Evolutionary conservation across 2,113 vertebrate genomes (phyloP), one percentile per base, ranked within the genome.

Genomic region (Hippocampus zosterae): DNA sequence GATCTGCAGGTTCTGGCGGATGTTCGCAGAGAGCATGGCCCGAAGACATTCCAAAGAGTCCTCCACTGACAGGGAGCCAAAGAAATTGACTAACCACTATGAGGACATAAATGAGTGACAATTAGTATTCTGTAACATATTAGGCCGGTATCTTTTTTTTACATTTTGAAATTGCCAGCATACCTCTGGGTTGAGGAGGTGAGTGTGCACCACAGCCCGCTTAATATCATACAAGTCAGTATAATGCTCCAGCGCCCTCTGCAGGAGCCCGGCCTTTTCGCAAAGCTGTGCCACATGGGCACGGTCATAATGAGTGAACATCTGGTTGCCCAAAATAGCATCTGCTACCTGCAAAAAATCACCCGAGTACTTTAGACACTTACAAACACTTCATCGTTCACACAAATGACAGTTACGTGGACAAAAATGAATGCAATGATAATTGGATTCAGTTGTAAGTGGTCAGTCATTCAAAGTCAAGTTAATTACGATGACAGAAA

Each of bases 11-110:
- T 99, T 99, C 90, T 99, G 97, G 63, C 96, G 94, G 80, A 99
- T 98, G 85, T 99, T 99, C 56, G 97, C 97, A 9, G 97, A 99
- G 27, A 99, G 80, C 97, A 99, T 99, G 50, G 97, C 97, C 84
- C 95, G 94, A 74, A 99, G 92, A 82, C 97, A 98, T 87, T 99
- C 97, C 75, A 99, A 83, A 41, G 97, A 99, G 84, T 99, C 97
- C 91, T 99, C 97, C 53, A 99, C 97, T 0, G 97, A 99, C 53
- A 99, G 84, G 66, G 97, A 96, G 67, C 97, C 97, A 73, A 99
- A 99, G 82, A 96, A 99, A 91, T 99, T 99, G 88, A 99, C 97
- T 90, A 99, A 80, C 97, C 97, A 99, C 97, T 99, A 80, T 50
- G 68, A 63, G 52, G 48, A 71, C 8, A 68, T 3, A 69, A 46